Percentiles rank a stretch among this genome's conserved stretches.
phyloP scores from a whole-genome alignment of 2,888 invertebrate genomes.

The Clivina fossor region DNA sequence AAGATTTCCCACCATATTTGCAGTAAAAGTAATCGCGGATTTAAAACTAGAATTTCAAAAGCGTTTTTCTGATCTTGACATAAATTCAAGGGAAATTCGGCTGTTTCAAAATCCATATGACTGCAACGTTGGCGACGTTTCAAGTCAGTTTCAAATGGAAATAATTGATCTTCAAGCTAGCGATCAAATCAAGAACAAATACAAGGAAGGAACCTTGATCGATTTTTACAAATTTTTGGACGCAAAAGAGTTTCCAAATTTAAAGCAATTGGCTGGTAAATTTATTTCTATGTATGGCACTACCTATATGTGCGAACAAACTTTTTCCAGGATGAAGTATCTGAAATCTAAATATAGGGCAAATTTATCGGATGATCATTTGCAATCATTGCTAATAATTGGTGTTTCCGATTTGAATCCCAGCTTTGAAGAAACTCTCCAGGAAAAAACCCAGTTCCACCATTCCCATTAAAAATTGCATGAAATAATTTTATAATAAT shows the following conservation, averaged over 20 bases:
- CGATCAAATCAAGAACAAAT: constrained; percentile 10
- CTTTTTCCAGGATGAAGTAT: constrained; percentile 15
- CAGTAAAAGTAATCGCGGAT: constrained; percentile 15
- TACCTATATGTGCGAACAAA: constrained; percentile 18
- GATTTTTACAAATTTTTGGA: constrained; percentile 21
- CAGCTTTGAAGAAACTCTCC: constrained; percentile 16
- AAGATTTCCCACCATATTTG: constrained; percentile 19
- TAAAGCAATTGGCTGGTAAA: constrained; percentile 17
- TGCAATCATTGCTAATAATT: constrained; percentile 8
- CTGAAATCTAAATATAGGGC: constrained; percentile 7
- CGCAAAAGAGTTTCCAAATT: constrained; percentile 29
- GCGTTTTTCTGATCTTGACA: constrained; percentile 15
- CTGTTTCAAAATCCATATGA: constrained; percentile 21
- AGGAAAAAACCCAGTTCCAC: constrained; percentile 19
- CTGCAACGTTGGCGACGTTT: constrained; percentile 11
- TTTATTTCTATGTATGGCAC: constrained; percentile 15
- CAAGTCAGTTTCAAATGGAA: constrained; percentile 14
- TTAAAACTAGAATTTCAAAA: constrained; percentile 14
- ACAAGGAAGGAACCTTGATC: constrained; percentile 1
- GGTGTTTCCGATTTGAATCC: constrained; percentile 22
- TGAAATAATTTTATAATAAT: constrained; percentile 22
- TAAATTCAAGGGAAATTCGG: constrained; percentile 11
- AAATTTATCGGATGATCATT: constrained; percentile 12
- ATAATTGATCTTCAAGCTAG: constrained; percentile 23
- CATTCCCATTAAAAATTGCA: constrained; percentile 20